Evolutionary conservation across 2,797 vertebrate genomes (phyloP), one percentile per base, ranked within the genome.

Genomic region (Semaprochilodus insignis): DNA sequence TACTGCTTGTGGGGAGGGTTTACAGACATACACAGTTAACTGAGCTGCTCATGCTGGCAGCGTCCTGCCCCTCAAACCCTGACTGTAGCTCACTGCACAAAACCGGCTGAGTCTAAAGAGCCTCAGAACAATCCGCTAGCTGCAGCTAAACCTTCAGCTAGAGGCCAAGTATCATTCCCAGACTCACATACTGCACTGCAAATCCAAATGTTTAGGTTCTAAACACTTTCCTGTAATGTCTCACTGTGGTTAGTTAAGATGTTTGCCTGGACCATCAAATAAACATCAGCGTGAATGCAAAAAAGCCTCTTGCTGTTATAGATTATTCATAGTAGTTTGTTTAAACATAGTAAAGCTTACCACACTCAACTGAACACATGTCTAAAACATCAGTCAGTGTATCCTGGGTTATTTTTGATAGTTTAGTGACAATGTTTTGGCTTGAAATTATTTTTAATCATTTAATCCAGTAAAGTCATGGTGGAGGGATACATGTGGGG

Each of bases 1-100:
- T 17, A 16, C 65, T 67, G 44, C 34, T 36, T 70, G 67, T 54
- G 48, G 48, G n/a, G 70, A 54, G 70, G 67, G 25, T n/a, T 48
- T 21, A 25, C 23, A 51, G 23, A 52, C 3, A 72, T 23, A 72
- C 4, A 52, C 70, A 70, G 36, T 8, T 17, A 52, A 44, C 4
- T 40, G 40, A 71, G 67, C n/a, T 71, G n/a, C 70, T 72, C n/a
- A 70, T 13, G n/a, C 40, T 17, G 7, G 25, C 4, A 36, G 16
- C 65, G 15, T 19, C 65, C 19, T 67, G 34, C 65, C 65, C 19
- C 21, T 25, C 11, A n/a, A 44, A 25, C 67, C 13, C 21, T 36
- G n/a, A 25, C n/a, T 70, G 36, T 70, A 19, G 21, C 40, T 52
- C 44, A 25, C n/a, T 23, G 48, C 13, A 16, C 23, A 17, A 27